A percentile compares a stretch with the other conserved stretches of the same genome.
Evolutionary conservation across 2,113 vertebrate genomes (phyloP).

Genomic region (Phainopepla nitens): DNA sequence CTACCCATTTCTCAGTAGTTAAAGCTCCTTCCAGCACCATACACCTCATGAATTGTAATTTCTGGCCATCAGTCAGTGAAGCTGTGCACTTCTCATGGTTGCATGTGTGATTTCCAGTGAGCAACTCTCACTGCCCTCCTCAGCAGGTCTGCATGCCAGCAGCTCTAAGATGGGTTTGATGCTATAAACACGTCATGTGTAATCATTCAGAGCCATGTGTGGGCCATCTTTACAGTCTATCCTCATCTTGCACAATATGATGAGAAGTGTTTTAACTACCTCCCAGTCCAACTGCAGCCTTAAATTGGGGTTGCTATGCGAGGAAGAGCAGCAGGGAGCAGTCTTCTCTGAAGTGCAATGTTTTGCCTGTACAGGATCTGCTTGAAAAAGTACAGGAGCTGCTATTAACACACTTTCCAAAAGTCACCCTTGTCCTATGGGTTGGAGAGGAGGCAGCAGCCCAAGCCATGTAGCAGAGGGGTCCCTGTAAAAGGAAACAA

Average conservation of each 20-base stretch:
- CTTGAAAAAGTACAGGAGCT: neutral
- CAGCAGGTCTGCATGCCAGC: neutral
- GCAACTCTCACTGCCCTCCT: neutral
- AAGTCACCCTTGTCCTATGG: neutral
- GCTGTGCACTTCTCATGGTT: neutral
- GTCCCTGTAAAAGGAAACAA: neutral
- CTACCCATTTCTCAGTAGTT: neutral
- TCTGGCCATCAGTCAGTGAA: neutral
- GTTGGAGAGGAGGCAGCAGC: neutral
- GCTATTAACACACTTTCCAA: neutral
- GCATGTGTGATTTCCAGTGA: neutral
- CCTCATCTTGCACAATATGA: neutral
- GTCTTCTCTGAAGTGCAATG: accelerated
- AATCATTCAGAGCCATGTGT: neutral
- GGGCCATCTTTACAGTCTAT: neutral
- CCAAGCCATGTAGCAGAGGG: accelerated
- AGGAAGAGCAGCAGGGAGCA: neutral
- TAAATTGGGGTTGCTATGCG: neutral
- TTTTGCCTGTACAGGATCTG: neutral
- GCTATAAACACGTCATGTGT: neutral
- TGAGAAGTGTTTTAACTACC: neutral
- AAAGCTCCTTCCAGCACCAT: neutral
- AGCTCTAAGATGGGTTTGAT: neutral
- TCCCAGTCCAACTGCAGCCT: neutral
- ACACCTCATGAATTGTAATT: neutral